Percentiles rank a stretch among this genome's conserved stretches.
These are phyloP conservation scores for Aproaerema taeniolella DNA, from an alignment of 2,888 invertebrate species.

Conservation along the genomic window DNA sequence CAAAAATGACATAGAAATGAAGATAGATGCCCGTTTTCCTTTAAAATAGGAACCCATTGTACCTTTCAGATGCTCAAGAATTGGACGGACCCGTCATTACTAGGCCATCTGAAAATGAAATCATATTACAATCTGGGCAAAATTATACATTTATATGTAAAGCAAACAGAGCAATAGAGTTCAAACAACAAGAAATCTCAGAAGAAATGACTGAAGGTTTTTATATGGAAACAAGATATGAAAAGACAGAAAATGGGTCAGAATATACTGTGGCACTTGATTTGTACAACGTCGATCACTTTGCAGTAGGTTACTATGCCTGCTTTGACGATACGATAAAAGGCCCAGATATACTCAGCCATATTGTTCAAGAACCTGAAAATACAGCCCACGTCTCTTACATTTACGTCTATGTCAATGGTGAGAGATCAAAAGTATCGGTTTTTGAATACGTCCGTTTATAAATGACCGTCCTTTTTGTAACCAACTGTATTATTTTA, in stretches of 20 bases:
- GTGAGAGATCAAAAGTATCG: conserved; percentile 42
- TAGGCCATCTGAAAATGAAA: conserved; percentile 45
- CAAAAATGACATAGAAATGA: too few species aligned
- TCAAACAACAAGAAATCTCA: conserved; percentile 53
- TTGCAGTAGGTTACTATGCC: conserved; percentile 75
- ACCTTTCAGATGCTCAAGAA: conserved; percentile 59
- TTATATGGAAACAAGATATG: conserved; percentile 26
- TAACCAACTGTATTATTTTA: conserved; percentile 45
- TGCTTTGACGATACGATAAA: conserved; percentile 65
- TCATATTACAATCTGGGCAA: conserved; percentile 54
- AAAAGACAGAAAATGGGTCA: conserved; percentile 33
- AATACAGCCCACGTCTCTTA: conserved; percentile 53
- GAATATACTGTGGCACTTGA: conserved; percentile 63
- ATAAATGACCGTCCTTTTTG: conserved; percentile 17
- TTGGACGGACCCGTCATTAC: conserved; percentile 47
- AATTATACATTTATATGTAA: conserved; percentile 56
- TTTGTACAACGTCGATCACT: conserved; percentile 56
- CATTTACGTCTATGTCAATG: conserved; percentile 63
- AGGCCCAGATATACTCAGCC: conserved; percentile 35
- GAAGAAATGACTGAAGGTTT: conserved; percentile 45
- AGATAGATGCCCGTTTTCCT: background rate
- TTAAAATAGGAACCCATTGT: conserved; percentile 3
- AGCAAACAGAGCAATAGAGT: conserved; percentile 41
- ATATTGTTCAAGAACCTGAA: conserved; percentile 48
- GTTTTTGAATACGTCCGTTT: background rate